These are phyloP conservation scores for Rhabdophis nuchalis DNA, from an alignment of 2,797 vertebrate species.

Conservation along the genomic window DNA sequence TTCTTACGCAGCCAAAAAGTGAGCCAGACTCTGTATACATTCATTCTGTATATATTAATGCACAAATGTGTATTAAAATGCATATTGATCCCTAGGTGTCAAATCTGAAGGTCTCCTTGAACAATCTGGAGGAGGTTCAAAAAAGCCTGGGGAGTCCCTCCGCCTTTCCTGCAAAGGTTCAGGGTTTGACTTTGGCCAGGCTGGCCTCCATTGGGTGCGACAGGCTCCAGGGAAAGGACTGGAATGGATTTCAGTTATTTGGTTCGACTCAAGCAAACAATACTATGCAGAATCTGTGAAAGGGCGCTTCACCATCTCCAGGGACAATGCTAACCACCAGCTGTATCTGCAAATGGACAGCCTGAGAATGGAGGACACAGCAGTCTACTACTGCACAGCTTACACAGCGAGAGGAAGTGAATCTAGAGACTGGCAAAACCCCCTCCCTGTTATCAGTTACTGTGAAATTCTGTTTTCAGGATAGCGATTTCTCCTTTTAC, in stretches of 20 bases:
- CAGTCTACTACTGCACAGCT: neutral
- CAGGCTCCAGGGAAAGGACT: neutral
- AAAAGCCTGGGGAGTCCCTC: neutral
- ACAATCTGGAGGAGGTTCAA: neutral
- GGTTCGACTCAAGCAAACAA: fast-evolving
- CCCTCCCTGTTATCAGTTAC: too few relatives aligned
- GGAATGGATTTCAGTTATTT: neutral
- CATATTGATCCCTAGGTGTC: neutral
- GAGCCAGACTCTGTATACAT: neutral
- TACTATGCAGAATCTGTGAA: fast-evolving
- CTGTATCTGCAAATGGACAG: neutral
- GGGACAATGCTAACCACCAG: fast-evolving
- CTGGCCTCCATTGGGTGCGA: neutral
- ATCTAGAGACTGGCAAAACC: neutral
- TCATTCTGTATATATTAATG: neutral
- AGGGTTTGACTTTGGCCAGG: neutral
- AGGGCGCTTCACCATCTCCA: neutral
- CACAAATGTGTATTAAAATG: too few relatives aligned
- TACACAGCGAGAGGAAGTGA: neutral
- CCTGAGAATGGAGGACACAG: neutral
- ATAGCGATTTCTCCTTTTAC: too few relatives aligned
- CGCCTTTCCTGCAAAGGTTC: neutral
- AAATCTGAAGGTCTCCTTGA: neutral
- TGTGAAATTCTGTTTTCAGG: too few relatives aligned
- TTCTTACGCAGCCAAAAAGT: neutral